Evolutionary conservation across 2,113 vertebrate species (phyloP).

Genomic region (Thunnus maccoyii): DNA sequence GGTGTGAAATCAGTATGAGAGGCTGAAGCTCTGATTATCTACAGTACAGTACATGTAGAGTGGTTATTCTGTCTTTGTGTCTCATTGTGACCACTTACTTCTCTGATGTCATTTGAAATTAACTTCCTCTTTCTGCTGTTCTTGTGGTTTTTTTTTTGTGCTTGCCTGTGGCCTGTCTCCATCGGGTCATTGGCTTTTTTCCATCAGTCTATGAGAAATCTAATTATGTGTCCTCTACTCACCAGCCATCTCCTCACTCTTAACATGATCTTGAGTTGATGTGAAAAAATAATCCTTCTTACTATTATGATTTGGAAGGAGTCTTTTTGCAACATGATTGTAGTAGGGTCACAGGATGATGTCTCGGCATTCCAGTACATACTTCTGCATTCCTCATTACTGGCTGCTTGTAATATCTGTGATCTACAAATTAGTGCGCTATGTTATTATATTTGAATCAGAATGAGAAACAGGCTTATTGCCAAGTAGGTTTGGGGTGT

Average conservation of each 20-base stretch:
- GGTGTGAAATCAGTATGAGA: background rate
- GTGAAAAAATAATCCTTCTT: constrained; percentile 4
- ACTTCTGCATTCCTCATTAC: background rate
- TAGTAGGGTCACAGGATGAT: background rate
- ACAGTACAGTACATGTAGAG: background rate
- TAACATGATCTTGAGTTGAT: background rate
- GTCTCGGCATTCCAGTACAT: background rate
- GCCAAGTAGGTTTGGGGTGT: too few relatives aligned
- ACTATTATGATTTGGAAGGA: background rate
- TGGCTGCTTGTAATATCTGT: background rate
- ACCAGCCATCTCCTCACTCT: background rate
- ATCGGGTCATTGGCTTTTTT: background rate
- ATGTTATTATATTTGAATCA: too few relatives aligned
- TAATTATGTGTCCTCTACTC: background rate
- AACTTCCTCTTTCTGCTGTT: background rate
- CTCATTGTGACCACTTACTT: background rate
- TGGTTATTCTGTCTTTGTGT: background rate
- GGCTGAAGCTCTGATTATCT: background rate
- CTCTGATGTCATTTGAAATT: background rate
- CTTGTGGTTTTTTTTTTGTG: background rate
- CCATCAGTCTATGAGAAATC: background rate
- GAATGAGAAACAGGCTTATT: too few relatives aligned
- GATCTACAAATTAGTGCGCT: too few relatives aligned
- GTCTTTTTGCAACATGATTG: too few relatives aligned
- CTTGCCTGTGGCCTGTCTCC: background rate